Conservation (phyloP, 2,888 invertebrate genomes). For the Osedax frankpressi region DNA sequence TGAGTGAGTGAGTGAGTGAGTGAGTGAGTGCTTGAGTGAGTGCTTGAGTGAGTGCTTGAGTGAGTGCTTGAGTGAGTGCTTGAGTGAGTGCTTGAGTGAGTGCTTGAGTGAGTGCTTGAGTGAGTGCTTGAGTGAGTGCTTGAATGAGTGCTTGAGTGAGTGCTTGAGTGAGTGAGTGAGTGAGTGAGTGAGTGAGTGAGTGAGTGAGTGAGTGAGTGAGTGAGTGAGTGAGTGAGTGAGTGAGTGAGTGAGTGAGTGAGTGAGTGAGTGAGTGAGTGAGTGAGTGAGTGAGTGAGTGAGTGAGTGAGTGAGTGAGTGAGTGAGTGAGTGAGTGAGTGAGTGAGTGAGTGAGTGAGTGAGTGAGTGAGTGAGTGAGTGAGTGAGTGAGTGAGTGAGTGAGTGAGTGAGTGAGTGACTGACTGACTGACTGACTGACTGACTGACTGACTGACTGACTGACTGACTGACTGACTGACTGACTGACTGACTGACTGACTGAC, state of each 20-base stretch:
- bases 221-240: not conserved
- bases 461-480: not conserved
- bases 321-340: not conserved
- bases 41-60: no score
- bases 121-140: no score
- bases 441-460: not conserved
- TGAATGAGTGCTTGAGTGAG: no score
- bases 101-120: no score
- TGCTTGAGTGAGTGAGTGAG: slow-evolving; percentile 2
- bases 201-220: not conserved
- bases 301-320: not conserved
- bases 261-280: not conserved
- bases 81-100: no score
- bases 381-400: not conserved
- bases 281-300: not conserved
- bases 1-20: slow-evolving; percentile 24
- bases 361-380: not conserved
- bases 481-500: not conserved
- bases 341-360: not conserved
- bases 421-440: not conserved
- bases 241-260: not conserved
- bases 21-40: no score
- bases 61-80: no score
- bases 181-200: not conserved
- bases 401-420: not conserved